Evolutionary conservation across 2,888 invertebrate genomes (phyloP), one percentile per base, ranked within the genome.

Genomic region (Polydrusus cervinus): DNA sequence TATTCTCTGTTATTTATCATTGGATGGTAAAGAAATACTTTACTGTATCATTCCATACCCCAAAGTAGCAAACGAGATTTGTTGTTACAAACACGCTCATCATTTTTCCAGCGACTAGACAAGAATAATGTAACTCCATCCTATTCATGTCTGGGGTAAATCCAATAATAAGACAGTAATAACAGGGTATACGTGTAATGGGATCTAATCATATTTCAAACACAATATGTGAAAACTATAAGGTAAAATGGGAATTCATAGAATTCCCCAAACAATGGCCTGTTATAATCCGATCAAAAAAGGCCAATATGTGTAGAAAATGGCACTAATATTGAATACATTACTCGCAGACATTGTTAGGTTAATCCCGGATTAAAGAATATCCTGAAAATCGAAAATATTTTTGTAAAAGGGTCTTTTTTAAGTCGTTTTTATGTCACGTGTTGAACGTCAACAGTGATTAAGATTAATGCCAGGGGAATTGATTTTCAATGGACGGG

Each of bases 291-390:
- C 83, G 80, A 81, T 82, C 81, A 80, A 83, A 85, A 85, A 85
- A 81, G 85, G 84, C 84, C 83, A 84, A 85, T 85, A 84, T 85
- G 82, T 84, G 84, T 81, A 83, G 85, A 84, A 86, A 85, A 85
- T 85, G 84, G 83, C 84, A 84, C 85, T 85, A 85, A 85, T 85
- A 85, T 82, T 83, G 85, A 85, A 86, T 85, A 85, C 82, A 84
- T 85, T 85, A 85, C 82, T 81, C 67, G 71, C 65, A 77, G 77
- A 80, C 82, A 84, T 85, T 85, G 84, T 84, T 79, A 79, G 69
- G 68, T 71, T 65, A 84, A 83, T 82, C 83, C 84, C 74, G 81
- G 84, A 85, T 85, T 85, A 84, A 81, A 79, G 84, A 82, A 82
- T 71, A 67, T 74, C 61, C 71, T 16, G 57, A 72, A 76, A 76